Evolutionary conservation across 2,113 vertebrate genomes (phyloP).

Genomic region (Sprattus sprattus): DNA sequence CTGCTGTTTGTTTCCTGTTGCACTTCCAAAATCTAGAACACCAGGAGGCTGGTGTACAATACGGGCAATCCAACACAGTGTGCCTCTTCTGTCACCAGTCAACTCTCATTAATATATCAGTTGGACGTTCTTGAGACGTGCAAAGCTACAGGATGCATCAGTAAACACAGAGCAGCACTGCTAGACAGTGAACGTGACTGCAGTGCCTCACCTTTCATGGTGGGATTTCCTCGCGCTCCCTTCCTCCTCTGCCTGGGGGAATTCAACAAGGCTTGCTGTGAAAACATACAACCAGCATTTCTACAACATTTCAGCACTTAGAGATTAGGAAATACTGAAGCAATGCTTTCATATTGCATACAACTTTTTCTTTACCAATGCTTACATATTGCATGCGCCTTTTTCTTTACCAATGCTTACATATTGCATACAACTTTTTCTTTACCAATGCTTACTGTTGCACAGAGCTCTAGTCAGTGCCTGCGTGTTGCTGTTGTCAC

Average conservation of each 20-base stretch:
- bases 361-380: no score
- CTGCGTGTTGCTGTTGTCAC: background rate
- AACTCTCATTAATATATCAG: background rate
- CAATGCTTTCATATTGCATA: background rate
- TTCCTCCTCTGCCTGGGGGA: constrained; percentile 87
- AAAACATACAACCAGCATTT: constrained; percentile 49
- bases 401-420: background rate
- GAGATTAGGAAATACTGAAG: background rate
- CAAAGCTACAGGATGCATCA: background rate
- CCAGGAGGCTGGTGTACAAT: background rate
- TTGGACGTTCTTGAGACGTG: background rate
- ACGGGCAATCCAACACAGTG: background rate
- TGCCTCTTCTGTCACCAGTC: background rate
- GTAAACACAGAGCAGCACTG: background rate
- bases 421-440: background rate
- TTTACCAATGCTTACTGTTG: no score
- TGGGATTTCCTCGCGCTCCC: constrained; percentile 82
- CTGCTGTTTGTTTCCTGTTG: background rate
- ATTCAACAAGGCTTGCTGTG: constrained; percentile 82
- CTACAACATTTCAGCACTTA: background rate
- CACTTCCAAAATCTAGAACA: background rate
- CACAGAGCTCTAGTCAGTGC: background rate
- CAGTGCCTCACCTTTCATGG: constrained; percentile 82
- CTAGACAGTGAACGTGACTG: background rate
- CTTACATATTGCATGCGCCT: background rate